Evolutionary conservation across 2,797 vertebrate species (phyloP).

Genomic region (Aphelocoma californica): DNA sequence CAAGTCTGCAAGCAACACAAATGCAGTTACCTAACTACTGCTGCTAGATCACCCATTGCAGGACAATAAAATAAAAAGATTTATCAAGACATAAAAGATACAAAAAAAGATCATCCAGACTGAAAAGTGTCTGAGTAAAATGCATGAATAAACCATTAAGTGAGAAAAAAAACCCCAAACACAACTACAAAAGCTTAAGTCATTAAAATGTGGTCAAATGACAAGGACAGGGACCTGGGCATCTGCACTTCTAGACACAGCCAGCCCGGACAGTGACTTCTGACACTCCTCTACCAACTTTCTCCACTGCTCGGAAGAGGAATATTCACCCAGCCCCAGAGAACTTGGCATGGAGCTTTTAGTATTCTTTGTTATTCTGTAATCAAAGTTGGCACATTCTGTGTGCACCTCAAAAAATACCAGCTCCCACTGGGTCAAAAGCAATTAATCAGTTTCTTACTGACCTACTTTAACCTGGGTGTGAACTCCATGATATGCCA

Average conservation of each 20-base stretch:
- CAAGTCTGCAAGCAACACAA: background rate
- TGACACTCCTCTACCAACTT: background rate
- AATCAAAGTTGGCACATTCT: background rate
- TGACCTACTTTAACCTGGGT: slow-evolving; percentile 33
- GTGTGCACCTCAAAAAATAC: background rate
- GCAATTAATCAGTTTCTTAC: background rate
- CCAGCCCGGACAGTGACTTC: background rate
- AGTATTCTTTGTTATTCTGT: background rate
- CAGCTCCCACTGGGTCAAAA: slow-evolving; percentile 16
- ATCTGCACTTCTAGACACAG: background rate
- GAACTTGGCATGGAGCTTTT: background rate
- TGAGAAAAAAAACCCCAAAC: accelerated
- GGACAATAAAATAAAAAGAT: background rate
- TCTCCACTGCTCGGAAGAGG: background rate
- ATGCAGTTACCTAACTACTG: background rate
- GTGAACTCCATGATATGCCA: background rate
- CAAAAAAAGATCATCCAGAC: background rate
- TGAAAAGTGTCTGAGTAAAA: background rate
- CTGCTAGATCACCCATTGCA: background rate
- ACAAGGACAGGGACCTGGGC: background rate
- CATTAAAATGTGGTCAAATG: background rate
- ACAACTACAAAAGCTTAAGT: background rate
- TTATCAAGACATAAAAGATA: background rate
- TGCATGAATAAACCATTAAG: background rate
- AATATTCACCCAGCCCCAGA: background rate